Evolutionary conservation across 2,888 invertebrate species (phyloP), one percentile per base, ranked within the genome.

Genomic region (Melitaea athalia): DNA sequence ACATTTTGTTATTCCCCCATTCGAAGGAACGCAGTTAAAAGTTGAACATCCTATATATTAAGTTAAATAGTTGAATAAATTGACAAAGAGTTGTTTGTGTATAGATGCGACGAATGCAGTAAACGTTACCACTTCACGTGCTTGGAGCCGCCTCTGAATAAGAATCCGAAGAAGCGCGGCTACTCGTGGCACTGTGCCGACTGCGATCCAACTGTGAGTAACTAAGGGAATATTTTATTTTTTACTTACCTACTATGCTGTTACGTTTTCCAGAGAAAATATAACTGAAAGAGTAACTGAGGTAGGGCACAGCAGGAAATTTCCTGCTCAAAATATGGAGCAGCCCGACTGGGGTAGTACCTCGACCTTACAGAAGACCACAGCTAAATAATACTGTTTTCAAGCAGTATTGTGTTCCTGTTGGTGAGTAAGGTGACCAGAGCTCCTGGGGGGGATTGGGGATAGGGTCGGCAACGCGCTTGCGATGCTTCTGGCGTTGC

Each of bases 121-220:
- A 96, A 97, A 83, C 95, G 96, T 78, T 99, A 97, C 91, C 99
- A 99, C 91, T 98, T 98, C 86, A 95, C 95, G 71, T 99, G 99
- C 87, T 93, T 99, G 79, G 97, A 98, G 87, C 99, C 99, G 62
- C 99, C 99, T 14, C 94, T 98, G 14, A 98, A 97, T 88, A 98
- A 98, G 87, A 96, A 98, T 70, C 98, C 98, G 0, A 98, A 98
- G 93, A 96, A 96, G 79, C 95, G 98, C 65, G 98, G 98, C 45
- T 98, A 98, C 85, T 97, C 97, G 14, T 98, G 98, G 98, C 98
- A 97, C 87, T 98, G 98, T 89, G 98, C 97, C 63, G 97, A 98
- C 86, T 98, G 98, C 93, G 98, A 98, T 93, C 97, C 97, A 70
- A 97, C 97, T 79, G 97, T 96, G 86, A 94, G 94, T 94, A 62